These are phyloP conservation scores for Oostethus manadensis DNA, from an alignment of 2,113 vertebrate species.

Conservation along the genomic window DNA sequence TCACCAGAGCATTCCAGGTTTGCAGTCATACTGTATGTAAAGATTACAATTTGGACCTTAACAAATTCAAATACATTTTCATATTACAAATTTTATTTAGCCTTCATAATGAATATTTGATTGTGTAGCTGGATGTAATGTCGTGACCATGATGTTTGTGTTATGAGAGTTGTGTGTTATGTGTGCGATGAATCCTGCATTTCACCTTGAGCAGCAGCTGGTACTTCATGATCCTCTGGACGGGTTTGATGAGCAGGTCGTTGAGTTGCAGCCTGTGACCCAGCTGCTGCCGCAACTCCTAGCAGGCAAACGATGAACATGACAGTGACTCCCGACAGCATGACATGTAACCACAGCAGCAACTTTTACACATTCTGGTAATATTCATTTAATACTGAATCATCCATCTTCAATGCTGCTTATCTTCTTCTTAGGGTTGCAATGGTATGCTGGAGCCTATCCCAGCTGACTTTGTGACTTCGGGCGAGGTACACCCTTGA, in stretches of 20 bases:
- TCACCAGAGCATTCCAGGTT: constrained; percentile 38
- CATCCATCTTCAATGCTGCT: too few relatives aligned
- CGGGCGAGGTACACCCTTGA: too few relatives aligned
- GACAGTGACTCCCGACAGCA: constrained; percentile 22
- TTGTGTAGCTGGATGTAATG: constrained; percentile 20
- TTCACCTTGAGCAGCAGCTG: constrained; percentile 89
- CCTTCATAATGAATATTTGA: constrained; percentile 7
- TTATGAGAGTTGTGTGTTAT: too few relatives aligned
- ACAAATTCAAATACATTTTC: too few relatives aligned
- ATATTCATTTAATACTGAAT: background rate
- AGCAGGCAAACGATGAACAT: constrained; percentile 13
- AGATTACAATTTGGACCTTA: background rate
- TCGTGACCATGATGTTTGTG: constrained; percentile 17
- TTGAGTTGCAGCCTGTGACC: constrained; percentile 87
- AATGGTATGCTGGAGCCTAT: too few relatives aligned
- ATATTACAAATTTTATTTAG: background rate
- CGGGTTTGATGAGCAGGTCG: constrained; percentile 90
- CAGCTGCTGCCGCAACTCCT: constrained; percentile 87
- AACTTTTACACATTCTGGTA: background rate
- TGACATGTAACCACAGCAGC: constrained; percentile 14
- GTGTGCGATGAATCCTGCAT: constrained; percentile 4
- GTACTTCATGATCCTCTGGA: constrained; percentile 94
- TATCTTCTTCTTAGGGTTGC: too few relatives aligned
- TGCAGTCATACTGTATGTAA: too few relatives aligned
- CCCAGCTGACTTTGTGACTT: too few relatives aligned